These are phyloP conservation scores for Scolopax rusticola DNA, from an alignment of 2,797 vertebrate genomes.

Conservation along the genomic window DNA sequence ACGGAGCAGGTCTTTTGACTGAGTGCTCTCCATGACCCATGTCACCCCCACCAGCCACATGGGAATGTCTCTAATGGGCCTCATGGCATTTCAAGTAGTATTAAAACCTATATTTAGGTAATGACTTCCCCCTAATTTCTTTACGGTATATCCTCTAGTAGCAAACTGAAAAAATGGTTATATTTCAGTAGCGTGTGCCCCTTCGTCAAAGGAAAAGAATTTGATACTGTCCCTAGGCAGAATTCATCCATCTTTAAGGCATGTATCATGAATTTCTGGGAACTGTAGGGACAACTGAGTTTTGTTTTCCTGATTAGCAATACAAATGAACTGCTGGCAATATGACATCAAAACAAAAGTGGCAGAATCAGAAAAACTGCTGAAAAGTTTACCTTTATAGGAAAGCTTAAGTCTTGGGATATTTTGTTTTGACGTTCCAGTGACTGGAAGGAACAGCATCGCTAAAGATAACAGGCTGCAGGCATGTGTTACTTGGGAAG, in stretches of 20 bases:
- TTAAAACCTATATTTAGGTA: neutral
- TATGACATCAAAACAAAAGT: constrained; percentile 22
- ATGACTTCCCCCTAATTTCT: neutral
- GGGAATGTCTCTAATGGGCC: neutral
- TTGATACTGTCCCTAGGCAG: neutral
- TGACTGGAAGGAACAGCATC: constrained; percentile 83
- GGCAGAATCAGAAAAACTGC: neutral
- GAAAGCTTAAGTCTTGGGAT: constrained; percentile 92
- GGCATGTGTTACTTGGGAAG: constrained; percentile 67
- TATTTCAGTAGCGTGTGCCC: neutral
- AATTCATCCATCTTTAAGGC: neutral
- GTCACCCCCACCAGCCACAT: neutral
- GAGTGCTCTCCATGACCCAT: neutral
- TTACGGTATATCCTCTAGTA: neutral
- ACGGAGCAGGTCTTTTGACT: accelerated
- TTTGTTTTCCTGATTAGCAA: neutral
- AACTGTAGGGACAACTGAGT: neutral
- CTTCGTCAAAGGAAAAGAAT: neutral
- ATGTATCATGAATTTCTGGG: neutral
- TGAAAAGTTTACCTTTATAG: constrained; percentile 90
- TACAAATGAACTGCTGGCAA: constrained; percentile 37
- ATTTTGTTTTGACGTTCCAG: constrained; percentile 87
- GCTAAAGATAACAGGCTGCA: constrained; percentile 79
- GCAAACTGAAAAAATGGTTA: neutral
- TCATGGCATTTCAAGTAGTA: neutral